These are phyloP conservation scores for Drosophila simulans DNA, from an alignment of 1,140 invertebrate species.

Conservation along the genomic window DNA sequence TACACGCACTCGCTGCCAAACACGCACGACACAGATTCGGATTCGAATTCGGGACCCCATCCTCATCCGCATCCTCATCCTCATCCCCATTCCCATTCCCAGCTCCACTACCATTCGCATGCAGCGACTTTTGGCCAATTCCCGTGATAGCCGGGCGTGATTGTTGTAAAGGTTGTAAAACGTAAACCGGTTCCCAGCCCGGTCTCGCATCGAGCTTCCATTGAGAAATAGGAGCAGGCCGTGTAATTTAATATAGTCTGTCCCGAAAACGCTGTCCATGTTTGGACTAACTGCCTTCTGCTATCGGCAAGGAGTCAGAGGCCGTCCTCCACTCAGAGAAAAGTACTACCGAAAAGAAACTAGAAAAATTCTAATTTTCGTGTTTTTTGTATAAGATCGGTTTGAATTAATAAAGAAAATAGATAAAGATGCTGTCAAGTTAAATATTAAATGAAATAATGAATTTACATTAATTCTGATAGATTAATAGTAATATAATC, in stretches of 20 bases:
- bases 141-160: conserved; percentile 39
- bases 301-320: conserved; percentile 33
- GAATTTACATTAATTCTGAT: too few species aligned
- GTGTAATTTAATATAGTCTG: conserved; percentile 81
- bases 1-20: conserved; percentile 65
- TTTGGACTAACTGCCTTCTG: conserved; percentile 79
- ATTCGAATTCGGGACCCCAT: background rate
- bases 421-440: too few species aligned
- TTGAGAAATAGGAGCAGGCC: conserved; percentile 58
- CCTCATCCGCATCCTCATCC: background rate
- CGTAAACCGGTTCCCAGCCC: conserved; percentile 44
- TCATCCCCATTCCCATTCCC: background rate
- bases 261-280: conserved; percentile 74
- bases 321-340: conserved; percentile 33
- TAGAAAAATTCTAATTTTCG: background rate
- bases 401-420: too few species aligned
- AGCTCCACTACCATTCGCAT: background rate
- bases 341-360: background rate
- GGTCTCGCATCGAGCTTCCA: conserved; percentile 31
- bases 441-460: too few species aligned
- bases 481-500: too few species aligned
- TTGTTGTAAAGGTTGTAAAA: conserved; percentile 55
- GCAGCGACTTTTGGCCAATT: conserved; percentile 36
- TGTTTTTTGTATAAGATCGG: too few species aligned
- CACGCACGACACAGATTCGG: conserved; percentile 52